Base-by-base conservation (phyloP, 2,797 vertebrate species). In the Schizothorax lantsangensis region DNA sequence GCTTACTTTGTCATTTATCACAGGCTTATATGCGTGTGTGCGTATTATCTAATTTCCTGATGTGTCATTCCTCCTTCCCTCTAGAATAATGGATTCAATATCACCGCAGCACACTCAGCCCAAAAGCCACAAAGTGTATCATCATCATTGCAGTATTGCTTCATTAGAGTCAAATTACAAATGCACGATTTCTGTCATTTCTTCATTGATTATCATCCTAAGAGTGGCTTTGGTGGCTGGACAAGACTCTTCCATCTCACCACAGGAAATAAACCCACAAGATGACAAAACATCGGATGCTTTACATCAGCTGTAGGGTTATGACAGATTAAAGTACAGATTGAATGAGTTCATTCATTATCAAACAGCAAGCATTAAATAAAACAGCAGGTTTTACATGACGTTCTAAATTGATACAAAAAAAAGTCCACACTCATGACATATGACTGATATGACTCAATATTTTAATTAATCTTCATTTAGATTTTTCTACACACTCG, bases 1-100 rank as follows among this genome's bases (percentile, higher is more conserved):
- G 52, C 14, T 73, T 62, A 47, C 66, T 73, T 85, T 85, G 77
- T 72, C 77, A 79, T 40, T 85, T 62, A 78, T 17, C 74, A 84
- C 62, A 69, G 36, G 62, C 62, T 78, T 57, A 69, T 79, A 54
- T 38, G 14, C 4, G 9, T 66, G 59, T 38, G 57, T 64, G 72
- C n/a, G 14, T 38, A 69, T 79, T 69, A 57, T 69, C 74, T 69
- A 54, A 84, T 78, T 68, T 68, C 45, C 74, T 78, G 45, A 84
- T 69, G 62, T 69, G 47, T 30, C 62, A 79, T 79, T 84, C 64
- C 62, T 69, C 5, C 83, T 79, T 66, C 33, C 62, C 15, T 30
- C 36, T 33, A 78, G 15, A 84, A 69, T 23, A 78, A 68, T 69
- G 62, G 33, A 33, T 21, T 78, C 33, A 49, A 68, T 83, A 52